Percentiles rank a stretch among this genome's conserved stretches.
These are phyloP conservation scores for Tolmerus cingulatus DNA, from an alignment of 2,888 invertebrate genomes.

Conservation along the genomic window DNA sequence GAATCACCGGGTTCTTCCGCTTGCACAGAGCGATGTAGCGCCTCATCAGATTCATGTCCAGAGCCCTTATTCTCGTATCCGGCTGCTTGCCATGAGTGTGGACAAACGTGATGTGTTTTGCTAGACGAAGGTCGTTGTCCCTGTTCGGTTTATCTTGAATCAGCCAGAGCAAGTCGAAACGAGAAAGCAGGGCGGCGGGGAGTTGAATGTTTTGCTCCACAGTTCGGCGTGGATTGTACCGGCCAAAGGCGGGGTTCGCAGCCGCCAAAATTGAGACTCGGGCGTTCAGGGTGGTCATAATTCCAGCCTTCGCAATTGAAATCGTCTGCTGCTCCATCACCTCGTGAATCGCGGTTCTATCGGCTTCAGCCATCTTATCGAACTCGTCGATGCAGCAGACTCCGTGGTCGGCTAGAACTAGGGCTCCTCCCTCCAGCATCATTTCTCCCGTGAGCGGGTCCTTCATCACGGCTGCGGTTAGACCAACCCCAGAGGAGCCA, in stretches of 20 bases:
- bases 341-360: constrained; percentile 96
- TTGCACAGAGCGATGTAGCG: constrained; percentile 93
- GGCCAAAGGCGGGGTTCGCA: constrained; percentile 98
- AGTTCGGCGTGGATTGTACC: constrained; percentile 94
- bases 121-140: constrained; percentile 80
- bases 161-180: constrained; percentile 96
- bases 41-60: constrained; percentile 93
- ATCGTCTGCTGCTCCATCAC: constrained; percentile 99
- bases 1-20: constrained; percentile 86
- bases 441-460: constrained; percentile 97
- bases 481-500: constrained; percentile 97
- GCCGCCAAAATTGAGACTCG: constrained; percentile 97
- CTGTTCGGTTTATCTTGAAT: constrained; percentile 83
- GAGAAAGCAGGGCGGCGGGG: constrained; percentile 94
- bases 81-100: constrained; percentile 93
- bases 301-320: constrained; percentile 98
- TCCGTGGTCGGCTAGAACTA: constrained; percentile 95
- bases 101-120: constrained; percentile 97
- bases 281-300: constrained; percentile 97
- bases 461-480: constrained; percentile 98
- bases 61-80: constrained; percentile 73
- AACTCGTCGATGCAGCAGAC: constrained; percentile 99
- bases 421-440: constrained; percentile 95
- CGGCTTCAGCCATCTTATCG: constrained; percentile 97
- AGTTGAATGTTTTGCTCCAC: constrained; percentile 98